Conservation (phyloP, 2,888 invertebrate genomes). For the Beris morrisii region DNA sequence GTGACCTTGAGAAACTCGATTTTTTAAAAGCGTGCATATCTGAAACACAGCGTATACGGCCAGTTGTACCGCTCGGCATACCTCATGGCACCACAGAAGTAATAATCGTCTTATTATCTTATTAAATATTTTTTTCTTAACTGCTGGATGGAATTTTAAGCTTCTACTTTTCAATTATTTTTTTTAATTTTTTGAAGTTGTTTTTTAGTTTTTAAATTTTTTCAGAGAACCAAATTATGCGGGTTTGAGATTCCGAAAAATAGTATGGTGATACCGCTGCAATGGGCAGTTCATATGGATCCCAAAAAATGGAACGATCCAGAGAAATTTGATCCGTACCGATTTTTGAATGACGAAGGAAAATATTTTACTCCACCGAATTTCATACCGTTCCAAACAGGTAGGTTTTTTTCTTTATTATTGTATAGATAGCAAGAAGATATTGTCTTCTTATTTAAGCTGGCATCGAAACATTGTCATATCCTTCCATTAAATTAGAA, state of each 20-base stretch:
- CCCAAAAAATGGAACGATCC: slow-evolving; percentile 68
- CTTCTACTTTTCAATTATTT: neutral
- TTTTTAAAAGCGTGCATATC: slow-evolving; percentile 67
- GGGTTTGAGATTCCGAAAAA: slow-evolving; percentile 66
- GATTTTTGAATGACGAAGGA: slow-evolving; percentile 70
- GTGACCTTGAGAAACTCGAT: slow-evolving; percentile 47
- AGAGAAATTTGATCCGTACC: slow-evolving; percentile 66
- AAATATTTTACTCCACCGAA: slow-evolving; percentile 65
- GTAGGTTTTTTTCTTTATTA: slow-evolving; percentile 54
- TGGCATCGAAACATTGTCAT: no score
- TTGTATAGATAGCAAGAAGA: no score
- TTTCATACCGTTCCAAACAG: slow-evolving; percentile 83
- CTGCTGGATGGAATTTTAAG: neutral
- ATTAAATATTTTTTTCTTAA: slow-evolving; percentile 11
- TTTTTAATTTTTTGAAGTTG: slow-evolving; percentile 5
- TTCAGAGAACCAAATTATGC: slow-evolving; percentile 17
- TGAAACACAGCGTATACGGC: slow-evolving; percentile 77
- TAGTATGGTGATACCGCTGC: slow-evolving; percentile 75
- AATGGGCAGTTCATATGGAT: slow-evolving; percentile 81
- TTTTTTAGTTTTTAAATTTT: slow-evolving; percentile 19
- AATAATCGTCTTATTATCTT: slow-evolving; percentile 6
- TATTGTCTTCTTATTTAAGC: no score
- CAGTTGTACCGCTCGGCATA: slow-evolving; percentile 80
- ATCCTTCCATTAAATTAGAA: no score
- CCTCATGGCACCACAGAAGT: slow-evolving; percentile 74